Evolutionary conservation across 92 coral and sea anemone genomes (phyloP).

Genomic region (Isaurus tuberculatus): DNA sequence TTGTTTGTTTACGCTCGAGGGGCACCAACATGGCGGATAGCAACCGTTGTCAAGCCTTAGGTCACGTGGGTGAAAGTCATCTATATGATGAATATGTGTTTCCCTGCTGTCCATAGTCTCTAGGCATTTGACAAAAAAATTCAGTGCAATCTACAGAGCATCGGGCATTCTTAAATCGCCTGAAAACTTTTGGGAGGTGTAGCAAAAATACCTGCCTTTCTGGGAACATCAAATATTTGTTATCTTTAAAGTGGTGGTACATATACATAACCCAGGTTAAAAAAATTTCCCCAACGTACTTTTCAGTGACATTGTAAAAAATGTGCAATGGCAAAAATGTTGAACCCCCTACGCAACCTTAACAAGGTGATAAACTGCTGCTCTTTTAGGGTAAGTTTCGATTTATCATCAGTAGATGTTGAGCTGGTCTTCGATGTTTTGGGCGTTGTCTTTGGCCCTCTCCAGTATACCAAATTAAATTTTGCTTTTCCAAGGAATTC

Average conservation of each 20-base stretch:
- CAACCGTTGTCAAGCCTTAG: too few species aligned
- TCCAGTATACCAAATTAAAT: background rate
- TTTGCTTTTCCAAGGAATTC: background rate
- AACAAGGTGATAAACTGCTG: background rate
- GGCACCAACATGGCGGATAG: too few species aligned
- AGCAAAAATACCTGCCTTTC: background rate
- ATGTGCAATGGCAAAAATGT: background rate
- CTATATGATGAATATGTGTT: slow-evolving; percentile 20
- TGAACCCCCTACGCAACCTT: background rate
- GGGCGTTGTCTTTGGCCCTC: background rate
- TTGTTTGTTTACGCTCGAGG: slow-evolving; percentile 23
- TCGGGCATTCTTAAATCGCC: background rate
- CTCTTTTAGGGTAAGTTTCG: background rate
- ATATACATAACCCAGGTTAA: background rate
- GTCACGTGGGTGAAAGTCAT: too few species aligned
- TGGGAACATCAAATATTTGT: slow-evolving; percentile 1
- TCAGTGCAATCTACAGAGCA: slow-evolving; percentile 20
- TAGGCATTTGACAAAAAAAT: slow-evolving; percentile 16
- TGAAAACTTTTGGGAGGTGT: slow-evolving; percentile 34
- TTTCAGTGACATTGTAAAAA: background rate
- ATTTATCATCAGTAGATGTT: background rate
- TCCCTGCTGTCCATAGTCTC: slow-evolving; percentile 38
- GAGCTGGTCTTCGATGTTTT: background rate
- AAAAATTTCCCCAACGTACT: background rate
- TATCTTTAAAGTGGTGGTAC: background rate